Percentiles rank a stretch among this genome's conserved stretches.
These are phyloP conservation scores for Numenius arquata DNA, from an alignment of 2,113 vertebrate species.

Conservation along the genomic window DNA sequence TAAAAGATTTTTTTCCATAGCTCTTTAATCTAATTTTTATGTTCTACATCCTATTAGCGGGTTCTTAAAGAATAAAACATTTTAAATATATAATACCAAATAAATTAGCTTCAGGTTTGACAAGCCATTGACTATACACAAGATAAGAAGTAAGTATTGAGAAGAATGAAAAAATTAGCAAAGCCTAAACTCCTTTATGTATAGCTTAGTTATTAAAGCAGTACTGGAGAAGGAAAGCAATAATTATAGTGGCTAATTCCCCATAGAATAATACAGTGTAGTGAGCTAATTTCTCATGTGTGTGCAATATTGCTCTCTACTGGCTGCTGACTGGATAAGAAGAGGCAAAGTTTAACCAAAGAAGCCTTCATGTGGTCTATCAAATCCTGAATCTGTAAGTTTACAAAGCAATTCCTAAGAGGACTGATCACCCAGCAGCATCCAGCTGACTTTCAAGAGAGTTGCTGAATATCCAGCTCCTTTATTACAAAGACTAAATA, in stretches of 20 bases:
- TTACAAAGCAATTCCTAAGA: background rate
- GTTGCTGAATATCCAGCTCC: background rate
- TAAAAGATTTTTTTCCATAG: background rate
- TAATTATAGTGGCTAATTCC: conserved; percentile 21
- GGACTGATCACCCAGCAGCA: background rate
- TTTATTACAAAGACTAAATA: background rate
- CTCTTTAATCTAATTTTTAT: conserved; percentile 25
- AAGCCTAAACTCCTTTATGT: background rate
- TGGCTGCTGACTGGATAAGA: background rate
- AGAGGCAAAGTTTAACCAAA: background rate
- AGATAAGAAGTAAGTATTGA: conserved; percentile 5
- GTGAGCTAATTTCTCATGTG: background rate
- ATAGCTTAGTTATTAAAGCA: background rate
- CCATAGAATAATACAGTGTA: background rate
- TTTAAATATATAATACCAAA: background rate
- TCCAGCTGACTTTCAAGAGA: background rate
- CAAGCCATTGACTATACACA: background rate
- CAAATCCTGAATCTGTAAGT: background rate
- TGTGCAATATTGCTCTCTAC: conserved; percentile 48
- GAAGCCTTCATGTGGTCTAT: background rate
- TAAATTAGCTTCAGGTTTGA: conserved; percentile 12
- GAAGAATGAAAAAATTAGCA: background rate
- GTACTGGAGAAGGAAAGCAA: conserved; percentile 1
- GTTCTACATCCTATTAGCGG: background rate
- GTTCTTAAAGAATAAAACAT: background rate